A percentile compares a stretch with the other conserved stretches of the same genome.
Conservation (phyloP, 2,113 vertebrate species). For the Uria aalge region DNA sequence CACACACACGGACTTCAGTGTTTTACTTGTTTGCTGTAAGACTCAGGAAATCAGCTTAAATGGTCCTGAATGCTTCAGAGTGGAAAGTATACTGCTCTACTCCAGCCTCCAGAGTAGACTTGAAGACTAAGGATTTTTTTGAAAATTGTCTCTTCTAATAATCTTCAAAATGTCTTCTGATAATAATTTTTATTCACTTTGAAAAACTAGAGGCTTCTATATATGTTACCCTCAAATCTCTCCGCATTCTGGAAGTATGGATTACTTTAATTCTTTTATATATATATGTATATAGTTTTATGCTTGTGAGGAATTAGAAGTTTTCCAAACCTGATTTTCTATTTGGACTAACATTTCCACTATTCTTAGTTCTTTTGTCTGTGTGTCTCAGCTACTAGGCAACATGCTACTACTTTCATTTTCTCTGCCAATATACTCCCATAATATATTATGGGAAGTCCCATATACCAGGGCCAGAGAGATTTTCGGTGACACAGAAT, state of each 20-base stretch:
- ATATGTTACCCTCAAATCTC: not conserved
- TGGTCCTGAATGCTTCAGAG: not conserved
- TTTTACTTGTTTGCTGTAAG: not conserved
- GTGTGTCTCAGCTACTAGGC: not conserved
- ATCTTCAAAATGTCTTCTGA: not conserved
- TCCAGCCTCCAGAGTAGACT: not conserved
- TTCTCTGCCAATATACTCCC: not conserved
- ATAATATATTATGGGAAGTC: not conserved
- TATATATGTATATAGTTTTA: not conserved
- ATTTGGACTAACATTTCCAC: not conserved
- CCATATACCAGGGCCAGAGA: not conserved
- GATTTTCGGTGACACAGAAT: not conserved
- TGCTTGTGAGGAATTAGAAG: not conserved
- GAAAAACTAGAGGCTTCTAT: not conserved
- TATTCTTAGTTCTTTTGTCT: not conserved
- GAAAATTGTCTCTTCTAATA: not conserved
- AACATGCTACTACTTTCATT: not conserved
- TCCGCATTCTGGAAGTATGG: not conserved
- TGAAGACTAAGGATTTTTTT: not conserved
- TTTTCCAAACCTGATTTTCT: not conserved
- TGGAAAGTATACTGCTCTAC: not conserved
- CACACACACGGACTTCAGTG: too few relatives aligned
- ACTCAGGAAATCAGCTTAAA: not conserved
- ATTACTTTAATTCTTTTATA: not conserved
- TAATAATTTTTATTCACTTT: not conserved